Evolutionary conservation across 2,888 invertebrate species (phyloP).

Genomic region (Hydrotaea cyrtoneurina): DNA sequence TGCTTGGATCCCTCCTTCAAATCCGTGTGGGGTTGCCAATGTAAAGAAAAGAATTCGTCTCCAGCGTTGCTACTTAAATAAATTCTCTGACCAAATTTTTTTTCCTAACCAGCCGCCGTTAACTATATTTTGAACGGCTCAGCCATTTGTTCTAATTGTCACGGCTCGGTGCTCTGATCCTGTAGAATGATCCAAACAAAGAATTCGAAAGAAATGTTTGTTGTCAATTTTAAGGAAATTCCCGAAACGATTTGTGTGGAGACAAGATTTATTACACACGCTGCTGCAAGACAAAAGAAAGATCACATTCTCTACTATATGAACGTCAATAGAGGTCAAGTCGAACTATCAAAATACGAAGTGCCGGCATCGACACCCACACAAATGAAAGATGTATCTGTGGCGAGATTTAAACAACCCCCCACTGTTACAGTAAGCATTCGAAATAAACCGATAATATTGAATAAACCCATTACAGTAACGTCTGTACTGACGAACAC

Average conservation of each 20-base stretch:
- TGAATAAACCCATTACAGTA: neutral
- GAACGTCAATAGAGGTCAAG: slow-evolving; percentile 29
- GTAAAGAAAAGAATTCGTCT: no score
- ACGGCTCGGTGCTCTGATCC: no score
- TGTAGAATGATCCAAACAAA: slow-evolving; percentile 38
- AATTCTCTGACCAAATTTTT: no score
- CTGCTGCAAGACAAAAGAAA: slow-evolving; percentile 33
- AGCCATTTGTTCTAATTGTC: no score
- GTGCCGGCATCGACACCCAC: neutral
- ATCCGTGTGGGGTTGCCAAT: no score
- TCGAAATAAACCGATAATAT: neutral
- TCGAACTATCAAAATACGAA: neutral
- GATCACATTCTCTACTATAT: slow-evolving; percentile 32
- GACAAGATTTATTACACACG: slow-evolving; percentile 61
- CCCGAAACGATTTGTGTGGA: slow-evolving; percentile 66
- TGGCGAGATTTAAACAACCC: neutral
- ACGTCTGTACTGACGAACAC: neutral
- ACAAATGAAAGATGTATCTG: neutral
- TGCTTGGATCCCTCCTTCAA: no score
- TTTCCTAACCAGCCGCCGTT: no score
- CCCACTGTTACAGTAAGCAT: slow-evolving; percentile 18
- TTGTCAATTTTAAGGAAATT: slow-evolving; percentile 54
- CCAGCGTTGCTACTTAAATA: no score
- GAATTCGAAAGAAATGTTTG: slow-evolving; percentile 44
- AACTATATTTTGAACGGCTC: no score